Evolutionary conservation across 2,888 invertebrate genomes (phyloP).

Genomic region (Acanthosepion pharaonis): DNA sequence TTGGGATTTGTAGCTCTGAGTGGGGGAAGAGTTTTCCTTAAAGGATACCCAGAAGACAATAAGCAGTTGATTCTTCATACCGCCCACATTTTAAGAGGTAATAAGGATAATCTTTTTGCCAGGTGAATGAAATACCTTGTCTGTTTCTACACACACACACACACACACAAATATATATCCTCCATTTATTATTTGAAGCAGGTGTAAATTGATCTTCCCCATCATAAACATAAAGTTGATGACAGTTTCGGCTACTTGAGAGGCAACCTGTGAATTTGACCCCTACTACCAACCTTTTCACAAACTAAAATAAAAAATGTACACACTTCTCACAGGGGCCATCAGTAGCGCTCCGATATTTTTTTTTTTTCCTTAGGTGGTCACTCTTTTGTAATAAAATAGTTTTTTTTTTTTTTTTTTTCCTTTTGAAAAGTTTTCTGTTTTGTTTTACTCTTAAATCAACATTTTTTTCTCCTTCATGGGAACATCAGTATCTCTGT

Average conservation of each 20-base stretch:
- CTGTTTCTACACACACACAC: neutral
- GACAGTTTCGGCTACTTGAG: neutral
- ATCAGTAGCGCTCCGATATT: neutral
- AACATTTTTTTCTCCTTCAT: neutral
- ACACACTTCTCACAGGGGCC: neutral
- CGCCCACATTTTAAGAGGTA: neutral
- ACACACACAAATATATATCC: neutral
- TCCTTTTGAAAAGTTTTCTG: neutral
- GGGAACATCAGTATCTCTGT: neutral
- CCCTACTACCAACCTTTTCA: neutral
- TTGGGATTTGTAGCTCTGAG: neutral
- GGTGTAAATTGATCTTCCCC: neutral
- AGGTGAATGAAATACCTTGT: neutral
- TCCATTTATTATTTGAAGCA: neutral
- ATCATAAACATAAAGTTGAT: conserved; percentile 9
- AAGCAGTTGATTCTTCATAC: neutral
- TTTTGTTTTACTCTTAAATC: neutral
- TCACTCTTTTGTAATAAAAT: neutral
- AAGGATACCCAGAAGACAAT: neutral
- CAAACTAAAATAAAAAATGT: neutral
- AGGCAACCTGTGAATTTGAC: neutral
- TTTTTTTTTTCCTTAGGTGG: neutral
- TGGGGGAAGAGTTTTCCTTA: neutral
- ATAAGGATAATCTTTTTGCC: neutral
- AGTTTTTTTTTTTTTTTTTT: neutral